Conservation (phyloP, 2,888 invertebrate genomes). For the Limnephilus marmoratus region DNA sequence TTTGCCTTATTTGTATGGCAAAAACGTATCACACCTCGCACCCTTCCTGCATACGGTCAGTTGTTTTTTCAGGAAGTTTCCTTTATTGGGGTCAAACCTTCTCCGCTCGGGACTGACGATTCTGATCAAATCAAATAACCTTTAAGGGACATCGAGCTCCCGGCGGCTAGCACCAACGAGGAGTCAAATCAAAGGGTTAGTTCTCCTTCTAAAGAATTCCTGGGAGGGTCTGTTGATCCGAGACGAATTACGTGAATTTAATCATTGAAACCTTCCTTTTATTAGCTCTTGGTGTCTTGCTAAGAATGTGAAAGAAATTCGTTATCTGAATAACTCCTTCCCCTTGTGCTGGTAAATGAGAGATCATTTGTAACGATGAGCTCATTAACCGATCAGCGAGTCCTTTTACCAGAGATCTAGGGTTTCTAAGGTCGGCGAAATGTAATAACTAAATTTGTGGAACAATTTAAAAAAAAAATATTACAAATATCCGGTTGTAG, state of each 20-base stretch:
- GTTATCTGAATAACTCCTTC: neutral
- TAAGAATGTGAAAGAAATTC: neutral
- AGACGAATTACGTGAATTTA: neutral
- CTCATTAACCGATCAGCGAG: neutral
- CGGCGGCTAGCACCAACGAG: neutral
- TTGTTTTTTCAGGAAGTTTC: conserved; percentile 29
- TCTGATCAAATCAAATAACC: conserved; percentile 27
- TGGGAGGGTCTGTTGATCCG: neutral
- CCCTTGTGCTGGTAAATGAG: neutral
- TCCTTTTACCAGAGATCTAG: neutral
- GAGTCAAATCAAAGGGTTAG: conserved; percentile 2
- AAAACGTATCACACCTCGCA: conserved; percentile 34
- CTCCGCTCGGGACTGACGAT: conserved; percentile 7
- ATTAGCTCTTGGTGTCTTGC: neutral
- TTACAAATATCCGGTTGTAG: no score
- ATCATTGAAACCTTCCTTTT: neutral
- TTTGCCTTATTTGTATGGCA: conserved; percentile 34
- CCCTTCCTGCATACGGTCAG: conserved; percentile 20
- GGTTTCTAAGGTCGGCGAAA: neutral
- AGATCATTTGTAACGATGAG: neutral
- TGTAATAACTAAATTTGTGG: neutral
- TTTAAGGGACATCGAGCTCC: conserved; percentile 21
- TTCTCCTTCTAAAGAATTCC: neutral
- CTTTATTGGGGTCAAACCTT: conserved; percentile 27
- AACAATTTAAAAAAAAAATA: neutral